A percentile compares a stretch with the other conserved stretches of the same genome.
These are phyloP conservation scores for Rousettus madagascariensis DNA, from an alignment of 2,797 vertebrate species.

Conservation along the genomic window DNA sequence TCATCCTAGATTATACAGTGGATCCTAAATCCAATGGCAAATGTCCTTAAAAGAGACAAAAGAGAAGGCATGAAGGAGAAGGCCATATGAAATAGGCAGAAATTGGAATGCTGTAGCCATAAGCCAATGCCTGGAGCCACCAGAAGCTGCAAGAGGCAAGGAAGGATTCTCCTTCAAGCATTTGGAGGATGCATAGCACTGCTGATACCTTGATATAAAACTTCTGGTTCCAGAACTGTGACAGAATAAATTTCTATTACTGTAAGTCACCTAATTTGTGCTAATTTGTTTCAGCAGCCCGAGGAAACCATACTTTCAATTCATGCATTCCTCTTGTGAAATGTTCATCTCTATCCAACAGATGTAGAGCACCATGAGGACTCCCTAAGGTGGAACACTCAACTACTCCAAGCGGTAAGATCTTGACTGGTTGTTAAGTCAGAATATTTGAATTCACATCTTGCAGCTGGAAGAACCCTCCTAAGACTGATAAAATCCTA, in stretches of 20 bases:
- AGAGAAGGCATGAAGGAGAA: not conserved
- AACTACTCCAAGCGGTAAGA: not conserved
- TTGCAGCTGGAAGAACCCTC: not conserved
- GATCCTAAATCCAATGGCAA: not conserved
- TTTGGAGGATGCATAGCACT: not conserved
- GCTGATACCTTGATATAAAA: not conserved
- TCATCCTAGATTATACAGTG: not conserved
- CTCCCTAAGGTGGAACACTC: not conserved
- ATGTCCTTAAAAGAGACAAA: not conserved
- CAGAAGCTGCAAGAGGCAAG: not conserved
- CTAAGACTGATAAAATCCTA: not conserved
- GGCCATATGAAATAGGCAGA: not conserved
- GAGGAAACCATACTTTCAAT: not conserved
- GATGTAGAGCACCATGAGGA: not conserved
- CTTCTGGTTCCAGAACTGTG: not conserved
- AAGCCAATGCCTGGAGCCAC: not conserved
- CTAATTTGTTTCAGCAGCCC: not conserved
- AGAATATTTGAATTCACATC: not conserved
- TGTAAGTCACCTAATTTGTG: not conserved
- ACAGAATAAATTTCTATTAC: not conserved
- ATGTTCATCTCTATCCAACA: not conserved
- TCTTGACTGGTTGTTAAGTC: not conserved
- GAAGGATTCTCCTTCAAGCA: not conserved
- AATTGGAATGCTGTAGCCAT: not conserved
- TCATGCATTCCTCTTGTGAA: not conserved